These are phyloP conservation scores for Helogale parvula DNA, from an alignment of 2,113 vertebrate species.

Conservation along the genomic window DNA sequence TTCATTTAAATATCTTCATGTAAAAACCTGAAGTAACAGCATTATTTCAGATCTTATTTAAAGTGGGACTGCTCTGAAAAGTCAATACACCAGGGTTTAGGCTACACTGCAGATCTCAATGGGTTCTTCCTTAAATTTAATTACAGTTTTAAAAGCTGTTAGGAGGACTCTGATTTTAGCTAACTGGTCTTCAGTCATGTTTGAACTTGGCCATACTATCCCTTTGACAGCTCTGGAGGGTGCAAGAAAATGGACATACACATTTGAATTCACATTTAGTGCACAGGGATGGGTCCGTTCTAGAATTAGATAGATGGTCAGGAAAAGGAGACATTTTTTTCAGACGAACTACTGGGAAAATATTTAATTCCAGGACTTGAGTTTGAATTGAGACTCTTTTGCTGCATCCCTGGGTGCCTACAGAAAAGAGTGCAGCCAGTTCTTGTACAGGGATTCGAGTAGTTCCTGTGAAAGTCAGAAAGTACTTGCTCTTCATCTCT, in stretches of 20 bases:
- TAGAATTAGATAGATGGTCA: constrained; percentile 25
- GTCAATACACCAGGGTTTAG: background rate
- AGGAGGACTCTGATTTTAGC: background rate
- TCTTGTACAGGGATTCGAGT: background rate
- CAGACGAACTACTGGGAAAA: background rate
- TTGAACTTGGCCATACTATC: background rate
- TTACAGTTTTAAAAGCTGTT: constrained; percentile 23
- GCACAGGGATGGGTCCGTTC: background rate
- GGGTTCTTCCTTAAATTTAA: constrained; percentile 17
- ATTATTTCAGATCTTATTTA: constrained; percentile 50
- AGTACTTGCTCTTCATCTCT: background rate
- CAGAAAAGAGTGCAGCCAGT: background rate
- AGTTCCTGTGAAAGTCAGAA: background rate
- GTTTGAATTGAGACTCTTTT: background rate
- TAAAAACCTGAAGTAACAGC: background rate
- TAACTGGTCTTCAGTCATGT: constrained; percentile 6
- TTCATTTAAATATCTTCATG: background rate
- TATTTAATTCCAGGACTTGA: background rate
- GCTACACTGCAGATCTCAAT: background rate
- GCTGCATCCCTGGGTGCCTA: background rate
- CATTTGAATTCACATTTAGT: background rate
- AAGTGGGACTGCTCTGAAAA: background rate
- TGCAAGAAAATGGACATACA: background rate
- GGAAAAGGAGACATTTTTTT: background rate
- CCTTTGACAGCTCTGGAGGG: background rate